Base-by-base conservation (phyloP, 2,113 vertebrate species). In the Sprattus sprattus region DNA sequence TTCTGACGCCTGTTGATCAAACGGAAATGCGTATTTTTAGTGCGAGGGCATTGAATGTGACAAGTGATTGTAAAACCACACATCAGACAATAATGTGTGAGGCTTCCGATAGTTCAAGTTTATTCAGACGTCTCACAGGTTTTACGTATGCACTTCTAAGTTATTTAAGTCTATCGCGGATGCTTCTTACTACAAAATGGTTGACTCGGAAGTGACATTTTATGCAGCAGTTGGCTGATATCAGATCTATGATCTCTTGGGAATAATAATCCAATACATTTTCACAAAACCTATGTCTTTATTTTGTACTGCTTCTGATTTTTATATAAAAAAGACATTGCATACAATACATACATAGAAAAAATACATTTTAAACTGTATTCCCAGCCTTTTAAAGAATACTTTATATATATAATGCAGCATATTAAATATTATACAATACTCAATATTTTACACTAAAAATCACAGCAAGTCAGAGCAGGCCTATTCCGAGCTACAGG, bases 21-120 rank as follows among this genome's bases (percentile, higher is more conserved):
- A 78, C 71, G 28, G 71, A 78, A 78, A 32, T 5, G 2, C 71
- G 13, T 32, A 78, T 78, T 78, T 39, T 78, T 16, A 78, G 71
- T 39, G 13, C 71, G 28, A 16, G 32, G 71, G 15, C 71, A 78
- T 71, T 4, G 64, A 71, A 71, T 78, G 71, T 78, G 71, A 78
- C 71, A 39, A 32, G 71, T 78, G 28, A 78, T 39, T 78, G 71
- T 78, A 32, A 78, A 78, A 28, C 64, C 71, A 16, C 71, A 78
- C 28, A 15, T 11, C 71, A 78, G 15, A 78, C 71, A 78, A 11
- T 78, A 39, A 78, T 78, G 32, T 39, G 71, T 15, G 32, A 78
- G 71, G 16, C 71, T 78, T 78, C 71, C 71, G 71, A 78, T 28
- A 71, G 64, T 71, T 71, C 64, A 71, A 78, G 71, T 78, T 39